phyloP scores from a whole-genome alignment of 2,888 invertebrate genomes.

The Plagodis pulveraria region DNA sequence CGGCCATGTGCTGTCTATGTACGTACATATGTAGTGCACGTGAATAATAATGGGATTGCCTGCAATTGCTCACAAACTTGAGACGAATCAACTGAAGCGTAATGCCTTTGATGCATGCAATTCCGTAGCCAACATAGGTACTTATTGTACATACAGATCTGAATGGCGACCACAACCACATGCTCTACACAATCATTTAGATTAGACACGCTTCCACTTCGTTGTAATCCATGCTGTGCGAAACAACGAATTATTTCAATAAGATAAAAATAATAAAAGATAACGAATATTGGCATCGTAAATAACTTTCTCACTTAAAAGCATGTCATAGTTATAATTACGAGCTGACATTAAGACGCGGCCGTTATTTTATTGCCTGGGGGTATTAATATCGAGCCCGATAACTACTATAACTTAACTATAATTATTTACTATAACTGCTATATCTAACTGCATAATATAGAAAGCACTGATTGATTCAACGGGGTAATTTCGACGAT shows the following conservation, averaged over 20 bases:
- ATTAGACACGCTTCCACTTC: conserved; percentile 32
- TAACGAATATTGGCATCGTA: conserved; percentile 24
- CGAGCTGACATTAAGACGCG: conserved; percentile 33
- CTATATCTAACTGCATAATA: not conserved
- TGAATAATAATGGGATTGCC: conserved; percentile 70
- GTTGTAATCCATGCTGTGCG: conserved; percentile 8
- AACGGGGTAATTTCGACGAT: conserved; percentile 30
- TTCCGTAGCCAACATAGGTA: conserved; percentile 40
- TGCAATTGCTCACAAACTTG: conserved; percentile 74
- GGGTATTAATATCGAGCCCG: conserved; percentile 13
- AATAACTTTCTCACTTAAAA: conserved; percentile 35
- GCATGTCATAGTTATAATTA: conserved; percentile 35
- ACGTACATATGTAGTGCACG: conserved; percentile 59
- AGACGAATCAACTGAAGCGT: conserved; percentile 66
- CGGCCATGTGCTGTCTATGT: conserved; percentile 50
- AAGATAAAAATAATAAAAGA: conserved; percentile 22
- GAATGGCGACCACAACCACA: conserved; percentile 36
- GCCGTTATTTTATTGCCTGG: conserved; percentile 28
- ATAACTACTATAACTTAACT: no score
- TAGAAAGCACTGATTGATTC: conserved; percentile 39
- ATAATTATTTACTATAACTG: no score
- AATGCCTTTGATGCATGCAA: conserved; percentile 71
- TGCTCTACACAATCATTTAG: conserved; percentile 29
- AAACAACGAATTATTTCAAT: conserved; percentile 20
- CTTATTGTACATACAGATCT: conserved; percentile 38